These are phyloP conservation scores for Hippocampus mohnikei DNA, from an alignment of 2,113 vertebrate genomes.

Conservation along the genomic window DNA sequence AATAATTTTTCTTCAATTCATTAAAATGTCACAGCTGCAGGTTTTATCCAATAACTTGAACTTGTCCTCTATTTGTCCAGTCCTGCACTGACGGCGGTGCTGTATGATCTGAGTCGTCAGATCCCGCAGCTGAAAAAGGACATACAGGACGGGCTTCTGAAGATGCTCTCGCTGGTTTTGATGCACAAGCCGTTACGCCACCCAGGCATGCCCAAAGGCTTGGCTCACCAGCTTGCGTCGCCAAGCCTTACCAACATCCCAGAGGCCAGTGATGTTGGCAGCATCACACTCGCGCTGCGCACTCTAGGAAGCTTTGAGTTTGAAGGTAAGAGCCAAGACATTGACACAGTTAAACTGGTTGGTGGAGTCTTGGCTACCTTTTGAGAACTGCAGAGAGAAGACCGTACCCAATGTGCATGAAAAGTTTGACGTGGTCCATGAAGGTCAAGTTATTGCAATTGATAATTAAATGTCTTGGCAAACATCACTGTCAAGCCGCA, in stretches of 20 bases:
- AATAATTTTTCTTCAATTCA: background rate
- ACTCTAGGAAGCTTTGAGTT: slow-evolving; percentile 97
- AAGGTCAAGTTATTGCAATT: background rate
- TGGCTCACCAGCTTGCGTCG: slow-evolving; percentile 91
- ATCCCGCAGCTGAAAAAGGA: slow-evolving; percentile 98
- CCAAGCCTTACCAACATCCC: slow-evolving; percentile 95
- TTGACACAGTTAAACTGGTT: background rate
- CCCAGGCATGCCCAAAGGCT: slow-evolving; percentile 96
- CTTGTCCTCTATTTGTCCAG: slow-evolving; percentile 54
- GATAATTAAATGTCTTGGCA: too few relatives aligned
- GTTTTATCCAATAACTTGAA: background rate
- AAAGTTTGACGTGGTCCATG: background rate
- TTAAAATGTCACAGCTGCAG: background rate
- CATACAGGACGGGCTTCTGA: slow-evolving; percentile 95
- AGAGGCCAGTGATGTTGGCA: slow-evolving; percentile 92
- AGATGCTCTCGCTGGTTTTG: slow-evolving; percentile 96
- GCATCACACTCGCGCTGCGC: slow-evolving; percentile 93
- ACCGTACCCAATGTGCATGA: background rate
- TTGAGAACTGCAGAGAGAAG: background rate
- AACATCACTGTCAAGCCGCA: background rate
- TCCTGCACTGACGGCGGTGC: slow-evolving; percentile 91
- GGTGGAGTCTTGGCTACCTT: background rate
- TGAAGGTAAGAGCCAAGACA: slow-evolving; percentile 76
- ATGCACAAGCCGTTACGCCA: slow-evolving; percentile 98
- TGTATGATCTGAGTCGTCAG: slow-evolving; percentile 95